Percentiles rank a stretch among this genome's conserved stretches.
These are phyloP conservation scores for Euwallacea fornicatus DNA, from an alignment of 1,140 invertebrate genomes.

Conservation along the genomic window DNA sequence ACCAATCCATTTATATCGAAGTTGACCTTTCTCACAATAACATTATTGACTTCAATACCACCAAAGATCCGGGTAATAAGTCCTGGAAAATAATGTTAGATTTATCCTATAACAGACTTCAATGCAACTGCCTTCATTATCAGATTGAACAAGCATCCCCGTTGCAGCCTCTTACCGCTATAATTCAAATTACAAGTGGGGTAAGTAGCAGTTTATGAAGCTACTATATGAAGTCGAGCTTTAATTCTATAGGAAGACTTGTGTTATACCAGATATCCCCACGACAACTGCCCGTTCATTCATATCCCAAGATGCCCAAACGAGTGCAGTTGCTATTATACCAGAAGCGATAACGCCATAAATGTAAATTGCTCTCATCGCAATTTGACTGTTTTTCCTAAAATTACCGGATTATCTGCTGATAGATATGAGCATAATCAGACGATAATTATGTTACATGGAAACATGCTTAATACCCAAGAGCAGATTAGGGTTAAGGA, in stretches of 20 bases:
- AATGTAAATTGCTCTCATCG: slow-evolving; percentile 34
- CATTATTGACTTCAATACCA: neutral
- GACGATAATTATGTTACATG: neutral
- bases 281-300: slow-evolving; percentile 11
- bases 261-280: slow-evolving; percentile 23
- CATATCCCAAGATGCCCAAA: slow-evolving; percentile 32
- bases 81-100: slow-evolving; percentile 19
- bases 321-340: slow-evolving; percentile 30
- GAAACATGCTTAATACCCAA: slow-evolving; percentile 25
- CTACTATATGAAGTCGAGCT: neutral
- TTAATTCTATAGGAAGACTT: slow-evolving; percentile 15
- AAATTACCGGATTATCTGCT: slow-evolving; percentile 9
- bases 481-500: slow-evolving; percentile 8
- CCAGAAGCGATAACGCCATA: slow-evolving; percentile 21
- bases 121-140: slow-evolving; percentile 19
- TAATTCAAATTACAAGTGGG: slow-evolving; percentile 1
- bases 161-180: neutral
- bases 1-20: slow-evolving; percentile 6
- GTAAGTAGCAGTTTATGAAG: neutral
- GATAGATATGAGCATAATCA: slow-evolving; percentile 6
- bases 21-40: slow-evolving; percentile 34
- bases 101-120: slow-evolving; percentile 10
- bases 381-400: slow-evolving; percentile 19
- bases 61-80: neutral
- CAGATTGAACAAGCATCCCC: neutral